A percentile compares a stretch with the other conserved stretches of the same genome.
Conservation (phyloP, 2,113 vertebrate species). For the Myiagra hebetior region DNA sequence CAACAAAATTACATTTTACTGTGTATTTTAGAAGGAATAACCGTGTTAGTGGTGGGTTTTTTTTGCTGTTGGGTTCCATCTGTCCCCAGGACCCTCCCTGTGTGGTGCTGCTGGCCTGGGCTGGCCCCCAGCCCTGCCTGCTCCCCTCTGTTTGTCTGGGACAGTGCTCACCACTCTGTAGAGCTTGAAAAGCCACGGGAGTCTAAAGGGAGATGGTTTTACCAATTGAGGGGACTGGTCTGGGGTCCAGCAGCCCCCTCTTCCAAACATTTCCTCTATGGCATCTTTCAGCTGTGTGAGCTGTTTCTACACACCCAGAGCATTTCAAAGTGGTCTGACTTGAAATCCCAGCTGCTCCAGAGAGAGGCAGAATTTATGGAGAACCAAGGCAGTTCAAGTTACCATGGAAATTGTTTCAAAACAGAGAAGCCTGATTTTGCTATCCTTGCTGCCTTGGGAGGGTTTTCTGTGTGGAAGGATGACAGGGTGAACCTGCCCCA, state of each 20-base stretch:
- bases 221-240: not conserved
- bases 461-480: not conserved
- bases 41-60: rapidly evolving
- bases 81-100: not conserved
- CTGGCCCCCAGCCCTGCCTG: not conserved
- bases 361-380: not conserved
- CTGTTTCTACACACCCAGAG: not conserved
- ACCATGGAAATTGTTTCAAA: not conserved
- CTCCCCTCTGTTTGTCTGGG: no score
- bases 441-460: not conserved
- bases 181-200: rapidly evolving
- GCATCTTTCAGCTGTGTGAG: not conserved
- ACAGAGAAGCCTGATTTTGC: not conserved
- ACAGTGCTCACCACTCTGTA: rapidly evolving
- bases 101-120: not conserved
- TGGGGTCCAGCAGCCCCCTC: not conserved
- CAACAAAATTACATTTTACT: not conserved
- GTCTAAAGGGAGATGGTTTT: not conserved
- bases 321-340: not conserved
- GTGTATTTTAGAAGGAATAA: not conserved
- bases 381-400: not conserved
- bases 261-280: not conserved
- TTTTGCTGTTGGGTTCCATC: rapidly evolving
- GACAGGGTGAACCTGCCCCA: slow-evolving; percentile 45
- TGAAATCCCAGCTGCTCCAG: not conserved